Evolutionary conservation across 2,888 invertebrate species (phyloP), one percentile per base, ranked within the genome.

Genomic region (Autographa pulchrina): DNA sequence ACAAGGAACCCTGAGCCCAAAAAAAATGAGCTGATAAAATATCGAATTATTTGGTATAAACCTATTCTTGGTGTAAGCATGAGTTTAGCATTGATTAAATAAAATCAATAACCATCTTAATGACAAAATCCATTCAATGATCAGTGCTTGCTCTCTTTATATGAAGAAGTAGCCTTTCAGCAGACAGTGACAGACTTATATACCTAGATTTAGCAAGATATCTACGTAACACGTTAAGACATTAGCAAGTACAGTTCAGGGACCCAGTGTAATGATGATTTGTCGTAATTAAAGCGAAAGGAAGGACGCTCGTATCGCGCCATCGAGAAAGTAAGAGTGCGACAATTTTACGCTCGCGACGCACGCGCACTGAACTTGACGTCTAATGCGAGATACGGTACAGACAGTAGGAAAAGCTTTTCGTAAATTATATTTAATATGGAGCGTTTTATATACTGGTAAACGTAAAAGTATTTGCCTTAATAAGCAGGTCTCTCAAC

Each of bases 321-420:
- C 90, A 92, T 92, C 93, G 92, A 89, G 95, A 95, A 95, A 95
- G 95, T 93, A 94, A 95, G 92, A 95, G 95, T 95, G 93, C 88
- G 91, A 94, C 93, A 92, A 95, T 95, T 95, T 94, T 93, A 95
- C 93, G 95, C 87, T 81, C 90, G 78, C 65, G 86, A 87, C 90
- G 90, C 92, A 89, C 92, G 92, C 92, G 91, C 89, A 85, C 79
- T 93, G 93, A 93, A 93, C 94, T 92, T 92, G 90, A 86, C 84
- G 82, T 82, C 86, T 87, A 88, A 88, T 89, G 89, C 80, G 75
- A 78, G 78, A 72, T 77, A 71, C 60, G 59, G 88, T 88, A 91
- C 73, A 5, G 92, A 79, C 73, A 79, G 86, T 88, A 89, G 56
- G 61, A n/a, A 62, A 9, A 20, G 20, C 65, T 71, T 72, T 66